Percentiles rank a stretch among this genome's conserved stretches.
Conservation (phyloP, 2,888 invertebrate species). For the Pelosia muscerda region DNA sequence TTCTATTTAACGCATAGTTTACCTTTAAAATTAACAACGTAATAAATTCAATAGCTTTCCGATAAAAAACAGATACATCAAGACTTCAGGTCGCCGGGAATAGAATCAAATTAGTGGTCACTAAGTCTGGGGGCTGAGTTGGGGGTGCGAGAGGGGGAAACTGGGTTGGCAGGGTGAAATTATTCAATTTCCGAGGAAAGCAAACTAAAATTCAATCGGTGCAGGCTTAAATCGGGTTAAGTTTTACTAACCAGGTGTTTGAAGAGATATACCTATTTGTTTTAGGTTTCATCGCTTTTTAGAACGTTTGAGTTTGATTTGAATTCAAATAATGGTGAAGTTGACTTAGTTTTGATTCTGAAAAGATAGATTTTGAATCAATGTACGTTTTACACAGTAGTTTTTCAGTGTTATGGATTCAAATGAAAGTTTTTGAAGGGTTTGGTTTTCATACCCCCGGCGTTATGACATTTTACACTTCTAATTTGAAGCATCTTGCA, state of each 20-base stretch:
- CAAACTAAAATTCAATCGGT: constrained; percentile 50
- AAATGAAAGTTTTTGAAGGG: background rate
- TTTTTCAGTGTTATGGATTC: background rate
- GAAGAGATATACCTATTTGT: constrained; percentile 18
- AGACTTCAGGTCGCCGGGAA: constrained; percentile 24
- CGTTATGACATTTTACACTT: no score
- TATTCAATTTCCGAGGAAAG: constrained; percentile 53
- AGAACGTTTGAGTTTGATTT: background rate
- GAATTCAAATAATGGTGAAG: background rate
- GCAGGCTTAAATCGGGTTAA: constrained; percentile 48
- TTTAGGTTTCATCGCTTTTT: constrained; percentile 11
- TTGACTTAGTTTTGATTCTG: background rate
- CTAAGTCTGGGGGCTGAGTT: constrained; percentile 15
- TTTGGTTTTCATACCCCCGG: no score
- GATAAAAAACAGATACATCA: constrained; percentile 31
- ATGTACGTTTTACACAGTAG: background rate
- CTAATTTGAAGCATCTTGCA: no score
- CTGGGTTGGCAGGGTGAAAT: constrained; percentile 30
- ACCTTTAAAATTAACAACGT: background rate
- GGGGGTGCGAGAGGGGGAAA: constrained; percentile 30
- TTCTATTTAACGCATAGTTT: no score
- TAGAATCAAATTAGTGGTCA: constrained; percentile 49
- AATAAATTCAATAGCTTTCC: constrained; percentile 9
- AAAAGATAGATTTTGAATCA: background rate
- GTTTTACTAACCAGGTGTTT: constrained; percentile 19